Percentiles rank a stretch among this genome's conserved stretches.
Evolutionary conservation across 1,140 invertebrate genomes (phyloP).

Genomic region (Pseudomyrmex dendroicus): DNA sequence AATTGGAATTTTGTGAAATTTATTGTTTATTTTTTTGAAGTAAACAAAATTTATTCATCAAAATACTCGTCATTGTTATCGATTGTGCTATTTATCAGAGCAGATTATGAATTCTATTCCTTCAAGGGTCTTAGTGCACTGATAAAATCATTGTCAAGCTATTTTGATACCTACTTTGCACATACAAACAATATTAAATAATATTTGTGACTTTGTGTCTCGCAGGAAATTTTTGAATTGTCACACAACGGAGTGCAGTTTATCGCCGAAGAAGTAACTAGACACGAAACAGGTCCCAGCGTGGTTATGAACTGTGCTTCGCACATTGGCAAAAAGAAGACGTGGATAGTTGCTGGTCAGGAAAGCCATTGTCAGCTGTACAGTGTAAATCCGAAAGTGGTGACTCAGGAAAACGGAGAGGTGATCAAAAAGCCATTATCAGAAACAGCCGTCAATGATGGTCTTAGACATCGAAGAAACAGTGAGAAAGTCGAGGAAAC

Average conservation of each 20-base stretch:
- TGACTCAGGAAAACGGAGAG: conserved; percentile 83
- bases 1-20: no score
- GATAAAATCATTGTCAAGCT: not conserved
- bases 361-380: conserved; percentile 97
- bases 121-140: not conserved
- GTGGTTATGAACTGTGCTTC: conserved; percentile 96
- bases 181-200: not conserved
- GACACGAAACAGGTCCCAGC: conserved; percentile 94
- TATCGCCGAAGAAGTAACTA: conserved; percentile 93
- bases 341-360: conserved; percentile 94
- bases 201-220: not conserved
- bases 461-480: conserved; percentile 82
- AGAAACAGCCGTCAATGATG: conserved; percentile 64
- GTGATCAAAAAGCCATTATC: conserved; percentile 79
- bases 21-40: no score
- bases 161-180: not conserved
- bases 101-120: no score
- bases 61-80: no score
- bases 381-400: conserved; percentile 90
- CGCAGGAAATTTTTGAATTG: conserved; percentile 96
- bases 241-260: conserved; percentile 92
- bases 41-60: no score
- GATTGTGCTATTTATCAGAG: no score
- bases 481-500: conserved; percentile 75
- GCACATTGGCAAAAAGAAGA: conserved; percentile 88